Base-by-base conservation (phyloP, 2,113 vertebrate species). In the Thalassoma bifasciatum region DNA sequence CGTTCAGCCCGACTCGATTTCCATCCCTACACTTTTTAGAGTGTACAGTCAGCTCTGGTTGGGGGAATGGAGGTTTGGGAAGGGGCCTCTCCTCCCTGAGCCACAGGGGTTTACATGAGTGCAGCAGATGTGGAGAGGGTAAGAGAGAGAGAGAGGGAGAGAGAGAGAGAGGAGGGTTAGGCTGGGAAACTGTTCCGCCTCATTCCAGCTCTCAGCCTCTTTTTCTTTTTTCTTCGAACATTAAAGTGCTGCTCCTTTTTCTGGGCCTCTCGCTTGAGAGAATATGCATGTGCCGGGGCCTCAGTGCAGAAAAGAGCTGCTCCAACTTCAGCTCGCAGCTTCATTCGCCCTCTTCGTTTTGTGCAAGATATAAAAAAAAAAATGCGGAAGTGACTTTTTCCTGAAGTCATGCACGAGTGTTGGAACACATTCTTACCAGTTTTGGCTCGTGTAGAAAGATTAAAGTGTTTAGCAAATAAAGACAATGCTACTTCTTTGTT, bases 111-210 rank as follows among this genome's bases (percentile, higher is more conserved):
- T 91, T 91, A 91, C 91, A 93, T 91, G 85, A 94, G 92, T 88
- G 87, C 89, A 93, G 89, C 93, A 94, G 93, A 95, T 94, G 94
- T 94, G 90, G 90, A 88, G 69, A 82, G 68, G 26, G 69, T 54
- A 47, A 78, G 67, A 46, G 63, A 79, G 67, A 83, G 53, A 75
- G 54, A 76, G 77, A 79, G 52, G 67, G n/a, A 78, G 67, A 46
- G 63, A 79, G 67, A 83, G 53, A 75, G 54, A 76, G 77, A 79
- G 52, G 67, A 83, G 76, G 83, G 85, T 71, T 22, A 46, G 81
- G 81, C 85, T 86, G 86, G 79, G 87, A 89, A 89, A 86, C 79
- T 86, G 92, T 93, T 93, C 81, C 50, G 66, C 86, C 72, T 80
- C 70, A 85, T 88, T 91, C 88, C 72, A 85, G 90, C 81, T 77